Evolutionary conservation across 2,113 vertebrate species (phyloP), one percentile per base, ranked within the genome.

Genomic region (Nyctereutes procyonoides): DNA sequence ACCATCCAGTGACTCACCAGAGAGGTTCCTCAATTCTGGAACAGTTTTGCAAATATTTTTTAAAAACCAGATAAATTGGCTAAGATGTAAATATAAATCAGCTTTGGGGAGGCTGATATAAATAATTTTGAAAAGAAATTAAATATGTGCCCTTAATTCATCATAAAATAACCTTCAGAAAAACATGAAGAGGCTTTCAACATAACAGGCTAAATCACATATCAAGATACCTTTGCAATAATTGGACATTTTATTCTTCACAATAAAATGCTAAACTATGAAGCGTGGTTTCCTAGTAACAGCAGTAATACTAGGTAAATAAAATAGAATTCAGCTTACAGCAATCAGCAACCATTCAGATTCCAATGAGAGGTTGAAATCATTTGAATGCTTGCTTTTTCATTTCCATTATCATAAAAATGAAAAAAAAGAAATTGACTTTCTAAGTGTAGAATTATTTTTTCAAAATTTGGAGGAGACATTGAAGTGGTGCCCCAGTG

Each of bases 201-300:
- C n/a, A 88, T 62, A 84, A 91, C 91, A 96, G 65, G 48, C 51
- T 93, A 95, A 93, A 67, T 85, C 81, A 88, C 90, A 92, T 30
- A 92, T 88, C 35, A 81, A 93, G 65, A 85, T 60, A 88, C 22
- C 63, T 95, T 79, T 60, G 65, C 80, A 83, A 83, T 96, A 97
- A 97, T 69, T 85, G 67, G 26, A 83, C 51, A 74, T 83, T 96
- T 95, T 79, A 65, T 93, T 96, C 95, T 94, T 96, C 79, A 88
- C 69, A 97, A 82, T 60, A 94, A 96, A 80, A 79, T 48, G 53
- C 55, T 93, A 67, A 94, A 85, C 60, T 65, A n/a, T 14, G 67
- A 96, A 69, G 51, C 65, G 79, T 35, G 67, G 95, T 97, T 92
- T 91, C 94, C 95, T 96, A 94, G 91, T 93, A 95, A 97, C 95